Evolutionary conservation across 2,113 vertebrate genomes (phyloP).

Genomic region (Merops nubicus): DNA sequence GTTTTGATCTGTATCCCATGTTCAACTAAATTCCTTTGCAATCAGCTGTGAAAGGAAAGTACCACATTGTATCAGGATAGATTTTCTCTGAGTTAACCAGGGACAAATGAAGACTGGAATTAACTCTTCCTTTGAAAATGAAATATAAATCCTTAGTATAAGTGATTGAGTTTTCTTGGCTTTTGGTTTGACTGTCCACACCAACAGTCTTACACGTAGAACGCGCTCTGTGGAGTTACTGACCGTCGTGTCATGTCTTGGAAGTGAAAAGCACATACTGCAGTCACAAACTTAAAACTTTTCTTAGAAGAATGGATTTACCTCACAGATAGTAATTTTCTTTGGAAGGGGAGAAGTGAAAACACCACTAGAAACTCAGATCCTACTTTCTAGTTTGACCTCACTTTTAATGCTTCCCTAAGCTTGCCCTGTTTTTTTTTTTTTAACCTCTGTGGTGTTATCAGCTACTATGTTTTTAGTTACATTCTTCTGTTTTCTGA

Average conservation of each 20-base stretch:
- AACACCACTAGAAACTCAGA: background rate
- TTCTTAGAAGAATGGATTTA: background rate
- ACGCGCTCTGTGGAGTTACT: background rate
- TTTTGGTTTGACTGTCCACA: background rate
- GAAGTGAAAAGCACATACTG: background rate
- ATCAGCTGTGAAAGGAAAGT: background rate
- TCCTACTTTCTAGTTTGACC: background rate
- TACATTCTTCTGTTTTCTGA: background rate
- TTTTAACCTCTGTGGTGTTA: background rate
- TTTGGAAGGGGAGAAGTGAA: background rate
- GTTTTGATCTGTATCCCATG: conserved; percentile 47
- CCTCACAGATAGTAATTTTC: background rate
- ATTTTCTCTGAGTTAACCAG: background rate
- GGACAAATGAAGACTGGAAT: background rate
- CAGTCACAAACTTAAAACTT: background rate
- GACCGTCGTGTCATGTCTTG: background rate
- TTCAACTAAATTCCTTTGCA: conserved; percentile 48
- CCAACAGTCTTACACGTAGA: background rate
- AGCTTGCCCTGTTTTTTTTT: background rate
- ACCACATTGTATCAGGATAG: background rate
- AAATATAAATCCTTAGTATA: background rate
- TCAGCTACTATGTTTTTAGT: background rate
- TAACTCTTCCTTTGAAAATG: background rate
- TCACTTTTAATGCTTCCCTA: background rate
- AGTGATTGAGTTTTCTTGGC: background rate